These are phyloP conservation scores for Oikopleura vanhoeffeni DNA, from an alignment of 23 tunicate species.

Conservation along the genomic window DNA sequence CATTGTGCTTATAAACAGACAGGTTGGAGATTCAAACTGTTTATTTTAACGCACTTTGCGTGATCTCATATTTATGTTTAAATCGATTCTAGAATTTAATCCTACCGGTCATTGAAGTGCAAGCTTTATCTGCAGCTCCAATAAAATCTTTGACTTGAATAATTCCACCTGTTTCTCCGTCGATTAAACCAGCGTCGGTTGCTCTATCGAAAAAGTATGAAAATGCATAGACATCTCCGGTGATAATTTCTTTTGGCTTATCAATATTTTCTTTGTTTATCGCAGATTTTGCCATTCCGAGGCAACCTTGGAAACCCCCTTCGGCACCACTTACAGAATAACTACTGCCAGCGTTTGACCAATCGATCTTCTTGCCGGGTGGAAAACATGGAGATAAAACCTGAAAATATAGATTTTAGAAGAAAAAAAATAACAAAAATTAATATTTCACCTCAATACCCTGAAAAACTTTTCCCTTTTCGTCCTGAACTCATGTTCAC, in stretches of 20 bases:
- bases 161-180: conserved; percentile 37
- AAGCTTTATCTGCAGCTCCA: conserved; percentile 28
- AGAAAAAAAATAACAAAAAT: conserved; percentile 17
- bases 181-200: conserved; percentile 25
- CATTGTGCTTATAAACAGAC: no score
- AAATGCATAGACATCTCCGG: conserved; percentile 35
- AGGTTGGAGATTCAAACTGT: no score
- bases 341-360: conserved; percentile 19
- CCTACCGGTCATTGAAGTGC: no score
- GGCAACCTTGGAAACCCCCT: conserved; percentile 19
- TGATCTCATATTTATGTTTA: no score
- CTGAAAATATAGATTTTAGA: background rate
- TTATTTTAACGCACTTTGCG: no score
- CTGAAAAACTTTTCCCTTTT: no score
- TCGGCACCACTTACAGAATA: conserved; percentile 25
- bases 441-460: no score
- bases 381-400: conserved; percentile 14
- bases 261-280: background rate
- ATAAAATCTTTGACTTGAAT: conserved; percentile 23
- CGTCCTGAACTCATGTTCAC: no score
- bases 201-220: conserved; percentile 73
- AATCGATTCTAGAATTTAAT: conserved; percentile 16
- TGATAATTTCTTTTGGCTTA: conserved; percentile 28
- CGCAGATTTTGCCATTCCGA: conserved; percentile 20
- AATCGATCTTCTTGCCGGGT: conserved; percentile 23